These are phyloP conservation scores for Thera obeliscata DNA, from an alignment of 2,888 invertebrate genomes.

Conservation along the genomic window DNA sequence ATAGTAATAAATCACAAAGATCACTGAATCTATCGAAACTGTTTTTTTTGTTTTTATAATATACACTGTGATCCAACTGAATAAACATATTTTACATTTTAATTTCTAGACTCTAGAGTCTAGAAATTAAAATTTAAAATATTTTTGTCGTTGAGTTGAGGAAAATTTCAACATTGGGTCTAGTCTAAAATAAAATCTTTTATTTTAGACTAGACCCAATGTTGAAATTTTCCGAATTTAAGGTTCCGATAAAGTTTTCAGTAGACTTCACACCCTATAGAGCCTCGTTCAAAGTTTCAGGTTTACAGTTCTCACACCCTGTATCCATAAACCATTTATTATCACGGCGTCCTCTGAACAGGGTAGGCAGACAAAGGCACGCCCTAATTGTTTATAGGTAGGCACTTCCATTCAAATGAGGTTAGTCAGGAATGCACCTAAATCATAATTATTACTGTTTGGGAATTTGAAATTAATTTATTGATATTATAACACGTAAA, in stretches of 20 bases:
- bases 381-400: background rate
- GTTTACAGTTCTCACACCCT: background rate
- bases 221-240: too few species aligned
- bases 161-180: too few species aligned
- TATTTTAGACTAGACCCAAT: too few species aligned
- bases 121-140: too few species aligned
- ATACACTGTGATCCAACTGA: too few species aligned
- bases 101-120: too few species aligned
- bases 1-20: too few species aligned
- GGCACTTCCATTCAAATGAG: background rate
- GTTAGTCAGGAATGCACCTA: conserved; percentile 21
- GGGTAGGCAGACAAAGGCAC: conserved; percentile 14
- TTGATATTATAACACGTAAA: background rate
- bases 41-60: too few species aligned
- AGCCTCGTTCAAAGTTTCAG: background rate
- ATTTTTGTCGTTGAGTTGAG: too few species aligned
- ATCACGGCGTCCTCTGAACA: background rate
- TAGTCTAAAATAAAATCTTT: too few species aligned
- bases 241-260: background rate
- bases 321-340: background rate
- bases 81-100: too few species aligned
- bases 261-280: background rate
- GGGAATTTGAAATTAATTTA: conserved; percentile 10
- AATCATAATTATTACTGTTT: conserved; percentile 19
- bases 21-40: too few species aligned